Evolutionary conservation across 2,797 vertebrate genomes (phyloP), one percentile per base, ranked within the genome.

Genomic region (Galaxias olidus): DNA sequence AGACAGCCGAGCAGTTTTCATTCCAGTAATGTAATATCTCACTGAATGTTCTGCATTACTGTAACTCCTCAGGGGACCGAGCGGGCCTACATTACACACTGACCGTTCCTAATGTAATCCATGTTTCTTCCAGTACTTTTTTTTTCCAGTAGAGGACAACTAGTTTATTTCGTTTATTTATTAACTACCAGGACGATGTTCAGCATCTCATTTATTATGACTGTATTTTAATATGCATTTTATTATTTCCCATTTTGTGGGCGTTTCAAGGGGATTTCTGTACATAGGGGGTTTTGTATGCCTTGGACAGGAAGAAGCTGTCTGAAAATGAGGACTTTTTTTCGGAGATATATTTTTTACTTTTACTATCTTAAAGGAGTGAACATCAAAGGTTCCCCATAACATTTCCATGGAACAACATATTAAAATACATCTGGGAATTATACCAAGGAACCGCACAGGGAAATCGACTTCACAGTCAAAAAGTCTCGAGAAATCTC

Each of bases 101-200:
- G 68, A 68, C 49, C 69, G 59, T 75, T 76, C 71, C 76, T n/a
- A 15, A n/a, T 9, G 13, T 77, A 67, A 45, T 46, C 66, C 62
- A 69, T 80, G 86, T 82, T 81, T 84, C 55, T 41, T 64, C 77
- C 84, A 68, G 78, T 69, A 75, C 81, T 86, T 74, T 68, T 51
- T 74, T 63, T 67, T 77, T 74, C 80, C 60, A n/a, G 41, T 73
- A 61, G 68, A 76, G 71, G 59, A 74, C 75, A 58, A 75, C 69
- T 47, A 58, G 46, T 61, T 61, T 57, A n/a, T n/a, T n/a, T n/a
- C n/a, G n/a, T n/a, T n/a, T n/a, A n/a, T n/a, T n/a, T n/a, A 71
- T 66, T 57, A 18, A 45, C 66, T 76, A 63, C 72, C 68, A 20
- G 63, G 52, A 61, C 60, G 63, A 71, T 64, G 63, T 40, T 48